Evolutionary conservation across 2,888 invertebrate genomes (phyloP).

Genomic region (Hyles lineata): DNA sequence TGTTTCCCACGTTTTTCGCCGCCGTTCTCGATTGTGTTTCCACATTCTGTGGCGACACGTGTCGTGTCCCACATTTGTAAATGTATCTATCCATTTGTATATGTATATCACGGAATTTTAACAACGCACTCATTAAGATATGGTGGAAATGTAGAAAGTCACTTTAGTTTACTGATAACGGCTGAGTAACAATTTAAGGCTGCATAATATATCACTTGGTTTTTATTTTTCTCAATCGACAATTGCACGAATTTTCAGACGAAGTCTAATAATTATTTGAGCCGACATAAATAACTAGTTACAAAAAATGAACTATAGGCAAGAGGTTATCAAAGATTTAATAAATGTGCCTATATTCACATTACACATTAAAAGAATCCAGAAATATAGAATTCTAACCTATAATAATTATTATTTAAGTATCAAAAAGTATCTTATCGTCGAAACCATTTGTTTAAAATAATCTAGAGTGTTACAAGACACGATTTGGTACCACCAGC

Average conservation of each 20-base stretch:
- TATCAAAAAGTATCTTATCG: neutral
- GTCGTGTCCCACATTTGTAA: conserved; percentile 28
- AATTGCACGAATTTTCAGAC: too few species aligned
- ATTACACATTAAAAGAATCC: too few species aligned
- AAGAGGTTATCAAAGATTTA: too few species aligned
- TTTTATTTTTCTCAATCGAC: neutral
- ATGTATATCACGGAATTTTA: conserved; percentile 31
- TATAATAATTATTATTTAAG: too few species aligned
- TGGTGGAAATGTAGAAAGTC: conserved; percentile 64
- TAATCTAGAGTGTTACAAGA: neutral
- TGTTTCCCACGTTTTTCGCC: conserved; percentile 21
- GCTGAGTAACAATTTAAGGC: neutral
- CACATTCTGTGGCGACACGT: conserved; percentile 19
- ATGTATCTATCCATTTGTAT: conserved; percentile 27
- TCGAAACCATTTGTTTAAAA: neutral
- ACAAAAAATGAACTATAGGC: too few species aligned
- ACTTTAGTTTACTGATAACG: conserved; percentile 38
- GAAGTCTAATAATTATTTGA: too few species aligned
- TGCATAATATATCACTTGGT: neutral
- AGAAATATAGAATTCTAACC: too few species aligned
- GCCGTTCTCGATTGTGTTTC: conserved; percentile 13
- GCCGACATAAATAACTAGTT: too few species aligned
- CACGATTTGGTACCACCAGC: neutral
- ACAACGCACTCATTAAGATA: conserved; percentile 59
- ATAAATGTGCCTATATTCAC: too few species aligned